Percentiles rank a stretch among this genome's conserved stretches.
These are phyloP conservation scores for Adelphocoris suturalis DNA, from an alignment of 2,888 invertebrate species.

Conservation along the genomic window DNA sequence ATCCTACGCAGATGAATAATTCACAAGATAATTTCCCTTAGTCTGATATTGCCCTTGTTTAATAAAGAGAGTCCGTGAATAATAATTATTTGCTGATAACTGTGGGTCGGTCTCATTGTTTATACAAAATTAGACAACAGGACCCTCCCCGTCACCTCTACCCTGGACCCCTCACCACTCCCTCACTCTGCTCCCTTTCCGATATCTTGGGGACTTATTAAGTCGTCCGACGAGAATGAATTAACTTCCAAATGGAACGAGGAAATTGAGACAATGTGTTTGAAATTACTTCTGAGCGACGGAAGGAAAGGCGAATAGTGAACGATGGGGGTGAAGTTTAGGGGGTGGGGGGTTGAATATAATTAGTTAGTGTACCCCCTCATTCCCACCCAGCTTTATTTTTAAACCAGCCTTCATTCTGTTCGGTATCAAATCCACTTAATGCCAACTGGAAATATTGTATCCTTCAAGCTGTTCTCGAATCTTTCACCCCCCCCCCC, in stretches of 20 bases:
- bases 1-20: not conserved
- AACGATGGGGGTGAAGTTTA: too few species aligned
- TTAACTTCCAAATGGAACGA: not conserved
- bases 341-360: too few species aligned
- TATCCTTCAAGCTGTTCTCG: too few species aligned
- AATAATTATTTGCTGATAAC: constrained; percentile 10
- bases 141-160: not conserved
- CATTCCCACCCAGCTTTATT: too few species aligned
- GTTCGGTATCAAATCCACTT: too few species aligned
- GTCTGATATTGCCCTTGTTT: not conserved
- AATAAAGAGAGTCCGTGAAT: not conserved
- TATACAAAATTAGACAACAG: not conserved
- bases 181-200: not conserved
- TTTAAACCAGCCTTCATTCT: too few species aligned
- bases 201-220: not conserved
- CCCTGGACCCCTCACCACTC: too few species aligned
- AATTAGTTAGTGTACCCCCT: too few species aligned
- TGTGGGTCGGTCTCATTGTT: not conserved
- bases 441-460: too few species aligned
- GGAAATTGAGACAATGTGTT: constrained; percentile 13
- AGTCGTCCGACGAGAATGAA: not conserved
- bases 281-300: not conserved
- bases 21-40: not conserved
- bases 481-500: too few species aligned
- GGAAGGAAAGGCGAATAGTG: not conserved